Conservation (phyloP, 2,113 vertebrate species). For the Bos taurus region DNA sequence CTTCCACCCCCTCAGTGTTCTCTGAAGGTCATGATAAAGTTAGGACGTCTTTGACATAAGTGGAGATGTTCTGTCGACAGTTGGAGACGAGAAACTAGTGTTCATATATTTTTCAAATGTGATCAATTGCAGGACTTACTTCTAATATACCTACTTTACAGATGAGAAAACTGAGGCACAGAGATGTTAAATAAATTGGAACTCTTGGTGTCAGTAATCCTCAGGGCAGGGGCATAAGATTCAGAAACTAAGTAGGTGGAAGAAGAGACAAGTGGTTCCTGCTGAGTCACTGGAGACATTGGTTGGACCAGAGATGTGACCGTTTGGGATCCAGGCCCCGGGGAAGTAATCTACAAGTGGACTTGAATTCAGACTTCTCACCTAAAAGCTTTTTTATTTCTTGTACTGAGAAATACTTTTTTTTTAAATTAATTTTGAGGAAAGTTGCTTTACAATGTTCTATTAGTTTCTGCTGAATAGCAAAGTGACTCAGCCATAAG, state of each 20-base stretch:
- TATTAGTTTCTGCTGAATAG: neutral
- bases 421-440: neutral
- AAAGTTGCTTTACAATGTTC: neutral
- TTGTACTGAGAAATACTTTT: neutral
- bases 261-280: neutral
- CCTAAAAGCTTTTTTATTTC: neutral
- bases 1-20: neutral
- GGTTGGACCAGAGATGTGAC: neutral
- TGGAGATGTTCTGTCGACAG: accelerated
- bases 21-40: neutral
- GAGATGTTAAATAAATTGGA: neutral
- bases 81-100: neutral
- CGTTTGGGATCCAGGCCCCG: neutral
- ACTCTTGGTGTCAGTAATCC: neutral
- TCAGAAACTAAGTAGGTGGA: neutral
- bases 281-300: neutral
- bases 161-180: neutral
- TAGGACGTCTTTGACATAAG: neutral
- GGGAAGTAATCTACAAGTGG: too few relatives aligned
- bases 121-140: neutral
- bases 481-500: neutral
- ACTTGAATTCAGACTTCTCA: too few relatives aligned
- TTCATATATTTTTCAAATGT: neutral
- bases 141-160: too few relatives aligned
- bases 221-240: too few relatives aligned